A percentile compares a stretch with the other conserved stretches of the same genome.
Conservation (phyloP, 2,888 invertebrate genomes). For the Matsumyia berberina region DNA sequence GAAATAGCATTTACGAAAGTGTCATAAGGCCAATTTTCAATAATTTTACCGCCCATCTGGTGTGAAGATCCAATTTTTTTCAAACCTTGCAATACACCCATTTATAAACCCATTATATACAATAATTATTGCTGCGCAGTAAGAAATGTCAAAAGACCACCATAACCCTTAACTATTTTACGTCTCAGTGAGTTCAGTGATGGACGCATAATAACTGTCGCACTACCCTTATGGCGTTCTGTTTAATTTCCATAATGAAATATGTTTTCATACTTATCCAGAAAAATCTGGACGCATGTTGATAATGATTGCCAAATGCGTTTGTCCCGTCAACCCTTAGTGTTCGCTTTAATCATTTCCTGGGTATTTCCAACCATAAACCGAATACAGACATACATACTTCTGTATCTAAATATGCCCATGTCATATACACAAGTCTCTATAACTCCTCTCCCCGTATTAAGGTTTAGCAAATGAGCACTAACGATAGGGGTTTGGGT, state of each 20-base stretch:
- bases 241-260: slow-evolving; percentile 59
- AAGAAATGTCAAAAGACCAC: neutral
- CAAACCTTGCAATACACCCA: too few relatives aligned
- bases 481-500: slow-evolving; percentile 28
- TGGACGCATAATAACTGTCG: slow-evolving; percentile 11
- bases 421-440: too few relatives aligned
- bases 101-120: too few relatives aligned
- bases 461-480: slow-evolving; percentile 39
- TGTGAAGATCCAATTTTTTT: too few relatives aligned
- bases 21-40: too few relatives aligned
- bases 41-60: too few relatives aligned
- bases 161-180: neutral
- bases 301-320: slow-evolving; percentile 62
- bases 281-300: slow-evolving; percentile 67
- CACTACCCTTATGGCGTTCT: slow-evolving; percentile 18
- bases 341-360: slow-evolving; percentile 49
- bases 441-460: slow-evolving; percentile 25
- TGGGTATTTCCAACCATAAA: neutral
- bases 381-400: neutral
- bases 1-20: too few relatives aligned
- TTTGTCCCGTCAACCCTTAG: slow-evolving; percentile 57
- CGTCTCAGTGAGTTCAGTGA: neutral
- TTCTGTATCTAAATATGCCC: neutral
- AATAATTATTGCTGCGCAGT: too few relatives aligned
- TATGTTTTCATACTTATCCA: slow-evolving; percentile 25